These are phyloP conservation scores for Podotricha telesiphe DNA, from an alignment of 2,888 invertebrate genomes.

Conservation along the genomic window DNA sequence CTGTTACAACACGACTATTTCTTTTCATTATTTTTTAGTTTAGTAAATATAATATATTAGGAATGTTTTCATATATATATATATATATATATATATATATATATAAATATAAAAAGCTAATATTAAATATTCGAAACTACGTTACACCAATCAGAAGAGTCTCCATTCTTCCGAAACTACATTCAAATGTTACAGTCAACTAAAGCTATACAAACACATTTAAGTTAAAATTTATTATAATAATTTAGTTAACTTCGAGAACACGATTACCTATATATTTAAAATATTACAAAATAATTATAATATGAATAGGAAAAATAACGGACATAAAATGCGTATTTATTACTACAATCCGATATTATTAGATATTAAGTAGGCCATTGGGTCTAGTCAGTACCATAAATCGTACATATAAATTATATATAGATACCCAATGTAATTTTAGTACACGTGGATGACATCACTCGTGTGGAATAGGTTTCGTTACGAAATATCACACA, in stretches of 20 bases:
- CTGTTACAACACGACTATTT: neutral
- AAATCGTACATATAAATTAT: neutral
- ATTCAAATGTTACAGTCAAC: neutral
- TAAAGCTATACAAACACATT: neutral
- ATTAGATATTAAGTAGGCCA: slow-evolving; percentile 1
- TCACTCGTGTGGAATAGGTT: slow-evolving; percentile 12
- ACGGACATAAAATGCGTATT: neutral
- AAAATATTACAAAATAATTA: neutral
- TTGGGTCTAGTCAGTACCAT: slow-evolving; percentile 7
- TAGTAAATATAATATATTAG: too few species aligned
- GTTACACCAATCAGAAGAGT: neutral
- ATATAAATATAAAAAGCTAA: too few species aligned
- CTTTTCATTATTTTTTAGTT: too few species aligned
- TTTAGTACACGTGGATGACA: slow-evolving; percentile 15
- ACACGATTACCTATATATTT: neutral
- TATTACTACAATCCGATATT: neutral
- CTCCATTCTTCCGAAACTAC: neutral
- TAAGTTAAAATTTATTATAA: neutral
- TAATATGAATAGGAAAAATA: neutral
- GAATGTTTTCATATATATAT: too few species aligned
- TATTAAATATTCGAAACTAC: neutral
- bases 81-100: too few species aligned
- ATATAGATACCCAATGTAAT: neutral
- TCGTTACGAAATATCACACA: slow-evolving; percentile 20
- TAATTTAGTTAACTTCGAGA: neutral